Conservation (phyloP, 2,797 vertebrate genomes). For the Ptychadena robeensis region DNA sequence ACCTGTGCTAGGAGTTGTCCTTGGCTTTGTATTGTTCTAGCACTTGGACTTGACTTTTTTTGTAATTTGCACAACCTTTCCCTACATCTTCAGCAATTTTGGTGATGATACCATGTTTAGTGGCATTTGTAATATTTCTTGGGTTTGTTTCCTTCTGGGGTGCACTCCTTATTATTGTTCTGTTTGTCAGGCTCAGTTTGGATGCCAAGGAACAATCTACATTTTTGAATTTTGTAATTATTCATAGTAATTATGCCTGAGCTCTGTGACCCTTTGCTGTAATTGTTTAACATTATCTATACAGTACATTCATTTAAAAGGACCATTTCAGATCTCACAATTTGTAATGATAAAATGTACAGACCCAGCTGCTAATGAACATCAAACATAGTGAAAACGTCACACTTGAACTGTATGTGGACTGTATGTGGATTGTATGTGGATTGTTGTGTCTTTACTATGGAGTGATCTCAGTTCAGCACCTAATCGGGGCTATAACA, state of each 20-base stretch:
- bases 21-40: too few species aligned
- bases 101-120: too few species aligned
- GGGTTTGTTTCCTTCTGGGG: too few species aligned
- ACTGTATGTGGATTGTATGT: background rate
- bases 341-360: background rate
- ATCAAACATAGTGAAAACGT: background rate
- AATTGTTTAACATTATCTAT: constrained; percentile 11
- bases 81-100: too few species aligned
- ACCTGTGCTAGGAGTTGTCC: too few species aligned
- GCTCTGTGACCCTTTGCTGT: constrained; percentile 2
- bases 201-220: background rate
- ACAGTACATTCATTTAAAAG: constrained; percentile 29
- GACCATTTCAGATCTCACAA: constrained; percentile 14
- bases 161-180: background rate
- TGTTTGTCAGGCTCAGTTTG: constrained; percentile 2
- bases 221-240: background rate
- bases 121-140: too few species aligned
- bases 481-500: too few species aligned
- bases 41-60: too few species aligned
- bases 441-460: background rate
- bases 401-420: background rate
- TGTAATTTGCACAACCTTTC: too few species aligned
- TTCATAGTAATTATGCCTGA: constrained; percentile 7
- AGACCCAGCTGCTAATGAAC: background rate
- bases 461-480: background rate